phyloP scores from a whole-genome alignment of 2,113 vertebrate genomes.

The Thryonomys swinderianus region DNA sequence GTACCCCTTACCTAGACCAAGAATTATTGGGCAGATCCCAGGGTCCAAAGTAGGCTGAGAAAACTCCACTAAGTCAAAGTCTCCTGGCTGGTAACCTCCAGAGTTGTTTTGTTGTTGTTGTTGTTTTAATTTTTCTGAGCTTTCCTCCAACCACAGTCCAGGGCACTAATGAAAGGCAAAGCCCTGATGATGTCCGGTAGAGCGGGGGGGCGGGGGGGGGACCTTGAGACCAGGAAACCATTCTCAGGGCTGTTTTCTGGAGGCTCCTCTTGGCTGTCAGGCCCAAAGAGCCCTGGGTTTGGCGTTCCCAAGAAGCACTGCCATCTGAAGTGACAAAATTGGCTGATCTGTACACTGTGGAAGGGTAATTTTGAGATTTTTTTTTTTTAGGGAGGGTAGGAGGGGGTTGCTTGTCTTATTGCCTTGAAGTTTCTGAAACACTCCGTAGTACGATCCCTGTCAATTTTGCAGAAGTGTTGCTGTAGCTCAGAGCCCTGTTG shows the following conservation, averaged over 20 bases:
- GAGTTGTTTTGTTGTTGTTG: no score
- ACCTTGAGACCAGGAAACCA: neutral
- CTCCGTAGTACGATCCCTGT: no score
- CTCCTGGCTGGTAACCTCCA: neutral
- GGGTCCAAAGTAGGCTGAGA: neutral
- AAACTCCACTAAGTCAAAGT: neutral
- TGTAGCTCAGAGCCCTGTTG: no score
- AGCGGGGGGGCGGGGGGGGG: no score
- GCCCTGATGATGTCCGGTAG: neutral
- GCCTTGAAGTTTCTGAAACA: no score
- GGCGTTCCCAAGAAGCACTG: neutral
- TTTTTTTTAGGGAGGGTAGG: no score
- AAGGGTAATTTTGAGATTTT: neutral
- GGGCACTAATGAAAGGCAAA: neutral
- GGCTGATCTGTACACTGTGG: neutral
- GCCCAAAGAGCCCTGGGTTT: neutral
- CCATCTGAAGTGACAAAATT: neutral
- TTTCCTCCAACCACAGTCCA: neutral
- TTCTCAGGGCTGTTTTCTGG: neutral
- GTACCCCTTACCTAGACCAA: neutral
- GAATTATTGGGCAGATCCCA: neutral
- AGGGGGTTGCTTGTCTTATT: no score
- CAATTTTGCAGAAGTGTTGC: no score
- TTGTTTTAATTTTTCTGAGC: neutral
- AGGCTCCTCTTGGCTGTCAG: neutral